phyloP scores from a whole-genome alignment of 2,888 invertebrate species.

The Clunio marinus region DNA sequence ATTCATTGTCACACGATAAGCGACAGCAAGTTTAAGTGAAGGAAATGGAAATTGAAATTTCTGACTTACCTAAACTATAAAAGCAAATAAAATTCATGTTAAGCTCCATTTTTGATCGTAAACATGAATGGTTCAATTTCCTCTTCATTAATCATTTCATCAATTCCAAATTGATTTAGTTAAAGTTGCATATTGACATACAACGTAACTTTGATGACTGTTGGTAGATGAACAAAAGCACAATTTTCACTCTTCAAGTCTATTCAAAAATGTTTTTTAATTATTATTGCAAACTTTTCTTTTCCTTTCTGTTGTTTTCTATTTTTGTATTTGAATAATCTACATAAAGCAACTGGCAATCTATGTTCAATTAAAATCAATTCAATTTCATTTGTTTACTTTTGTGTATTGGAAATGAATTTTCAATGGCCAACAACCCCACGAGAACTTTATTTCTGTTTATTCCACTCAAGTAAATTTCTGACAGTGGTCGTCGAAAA shows the following conservation, averaged over 20 bases:
- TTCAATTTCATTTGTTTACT: background rate
- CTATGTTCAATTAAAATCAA: background rate
- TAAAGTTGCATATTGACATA: no score
- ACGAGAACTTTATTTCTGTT: no score
- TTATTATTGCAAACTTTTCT: no score
- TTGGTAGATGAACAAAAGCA: slow-evolving; percentile 1
- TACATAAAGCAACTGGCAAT: background rate
- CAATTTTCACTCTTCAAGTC: slow-evolving; percentile 1
- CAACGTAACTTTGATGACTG: background rate
- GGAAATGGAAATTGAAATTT: no score
- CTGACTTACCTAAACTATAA: slow-evolving; percentile 25
- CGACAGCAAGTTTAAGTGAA: background rate
- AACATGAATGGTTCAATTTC: slow-evolving; percentile 6
- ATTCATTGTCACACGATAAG: background rate
- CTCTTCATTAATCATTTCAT: background rate
- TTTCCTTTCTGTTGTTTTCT: background rate
- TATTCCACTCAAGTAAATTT: background rate
- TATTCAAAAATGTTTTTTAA: no score
- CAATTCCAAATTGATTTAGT: background rate
- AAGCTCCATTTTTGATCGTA: slow-evolving; percentile 19
- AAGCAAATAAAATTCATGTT: slow-evolving; percentile 20
- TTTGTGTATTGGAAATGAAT: background rate
- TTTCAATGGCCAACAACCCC: slow-evolving; percentile 12
- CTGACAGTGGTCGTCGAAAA: background rate
- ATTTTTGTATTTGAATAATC: background rate